Conservation (phyloP, 2,797 vertebrate genomes). For the Spheniscus humboldti region DNA sequence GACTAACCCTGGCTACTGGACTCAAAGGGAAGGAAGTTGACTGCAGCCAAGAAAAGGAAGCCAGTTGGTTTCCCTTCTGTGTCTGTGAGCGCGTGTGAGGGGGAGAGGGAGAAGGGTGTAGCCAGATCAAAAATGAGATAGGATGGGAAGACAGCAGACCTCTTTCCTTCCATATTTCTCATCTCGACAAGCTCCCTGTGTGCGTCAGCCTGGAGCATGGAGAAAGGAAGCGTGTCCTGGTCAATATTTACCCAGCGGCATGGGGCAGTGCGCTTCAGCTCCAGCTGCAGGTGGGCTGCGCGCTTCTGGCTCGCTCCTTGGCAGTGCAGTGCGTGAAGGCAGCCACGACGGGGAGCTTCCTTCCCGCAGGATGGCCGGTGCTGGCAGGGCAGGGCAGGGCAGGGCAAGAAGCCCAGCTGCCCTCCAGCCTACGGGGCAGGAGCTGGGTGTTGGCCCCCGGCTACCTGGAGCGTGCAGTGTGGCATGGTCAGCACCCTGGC, state of each 20-base stretch:
- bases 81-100: not conserved
- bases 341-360: slow-evolving; percentile 15
- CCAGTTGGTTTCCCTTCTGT: not conserved
- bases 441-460: not conserved
- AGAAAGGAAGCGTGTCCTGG: not conserved
- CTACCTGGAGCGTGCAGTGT: accelerated
- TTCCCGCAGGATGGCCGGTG: not conserved
- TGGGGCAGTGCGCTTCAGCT: not conserved
- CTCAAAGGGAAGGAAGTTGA: slow-evolving; percentile 30
- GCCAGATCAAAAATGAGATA: not conserved
- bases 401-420: not conserved
- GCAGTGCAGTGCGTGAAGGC: not conserved
- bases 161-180: not conserved
- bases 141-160: not conserved
- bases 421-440: not conserved
- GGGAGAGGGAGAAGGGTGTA: not conserved
- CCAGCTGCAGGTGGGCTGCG: not conserved
- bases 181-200: not conserved
- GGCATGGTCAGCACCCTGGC: accelerated
- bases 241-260: accelerated
- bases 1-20: not conserved
- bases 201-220: not conserved
- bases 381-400: not conserved
- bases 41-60: slow-evolving; percentile 16
- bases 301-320: not conserved